Evolutionary conservation across 2,113 vertebrate genomes (phyloP).

Genomic region (Orthonyx spaldingii): DNA sequence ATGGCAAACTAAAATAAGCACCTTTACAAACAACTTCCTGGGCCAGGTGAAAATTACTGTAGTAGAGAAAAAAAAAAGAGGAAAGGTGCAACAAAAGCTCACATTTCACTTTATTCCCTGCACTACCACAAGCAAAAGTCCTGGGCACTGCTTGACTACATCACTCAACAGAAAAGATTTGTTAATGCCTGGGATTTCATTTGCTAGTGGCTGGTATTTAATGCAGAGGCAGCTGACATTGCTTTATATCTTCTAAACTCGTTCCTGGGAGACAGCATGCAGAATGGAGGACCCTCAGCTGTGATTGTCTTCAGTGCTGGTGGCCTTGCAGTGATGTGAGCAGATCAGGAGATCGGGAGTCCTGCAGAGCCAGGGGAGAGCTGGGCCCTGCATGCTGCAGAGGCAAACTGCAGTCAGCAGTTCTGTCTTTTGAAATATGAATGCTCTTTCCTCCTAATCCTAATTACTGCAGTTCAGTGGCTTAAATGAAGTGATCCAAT

Average conservation of each 20-base stretch:
- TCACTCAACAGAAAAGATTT: neutral
- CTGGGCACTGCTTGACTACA: neutral
- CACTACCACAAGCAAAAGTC: neutral
- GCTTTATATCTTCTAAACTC: neutral
- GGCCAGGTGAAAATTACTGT: neutral
- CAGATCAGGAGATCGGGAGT: neutral
- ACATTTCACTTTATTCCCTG: neutral
- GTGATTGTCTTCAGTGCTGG: neutral
- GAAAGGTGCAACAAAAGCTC: neutral
- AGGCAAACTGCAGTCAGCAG: neutral
- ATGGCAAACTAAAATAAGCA: neutral
- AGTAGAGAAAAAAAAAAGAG: neutral
- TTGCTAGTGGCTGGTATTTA: neutral
- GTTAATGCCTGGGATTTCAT: neutral
- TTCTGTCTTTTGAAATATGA: neutral
- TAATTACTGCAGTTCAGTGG: neutral
- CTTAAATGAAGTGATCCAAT: slow-evolving; percentile 5
- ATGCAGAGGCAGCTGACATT: neutral
- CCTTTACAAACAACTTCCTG: neutral
- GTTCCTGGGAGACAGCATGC: neutral
- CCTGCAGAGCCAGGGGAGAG: neutral
- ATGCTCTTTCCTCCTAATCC: neutral
- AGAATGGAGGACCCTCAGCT: neutral
- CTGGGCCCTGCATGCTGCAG: neutral
- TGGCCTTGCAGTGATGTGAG: neutral